Conservation (phyloP, 2,797 vertebrate species). For the Scomberomorus guttatus region DNA sequence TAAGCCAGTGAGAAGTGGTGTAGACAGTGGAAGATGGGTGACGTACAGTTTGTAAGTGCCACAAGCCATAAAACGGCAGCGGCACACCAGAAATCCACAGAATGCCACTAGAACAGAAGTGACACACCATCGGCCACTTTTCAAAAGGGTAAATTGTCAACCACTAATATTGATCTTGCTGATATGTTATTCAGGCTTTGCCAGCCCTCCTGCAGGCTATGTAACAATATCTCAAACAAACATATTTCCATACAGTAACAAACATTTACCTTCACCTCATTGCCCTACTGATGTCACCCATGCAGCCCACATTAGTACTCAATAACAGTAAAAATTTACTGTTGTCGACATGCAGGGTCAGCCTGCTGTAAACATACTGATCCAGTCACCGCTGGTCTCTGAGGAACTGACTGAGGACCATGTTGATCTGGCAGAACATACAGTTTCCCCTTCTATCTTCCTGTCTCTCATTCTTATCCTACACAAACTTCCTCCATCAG, state of each 20-base stretch:
- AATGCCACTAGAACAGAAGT: too few relatives aligned
- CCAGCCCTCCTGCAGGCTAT: constrained; percentile 37
- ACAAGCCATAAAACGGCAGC: too few relatives aligned
- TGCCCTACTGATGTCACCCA: constrained; percentile 41
- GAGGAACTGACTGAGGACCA: constrained; percentile 1
- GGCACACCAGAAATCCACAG: too few relatives aligned
- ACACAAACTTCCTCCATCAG: constrained; percentile 60
- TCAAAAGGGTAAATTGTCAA: not conserved
- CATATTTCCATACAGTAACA: not conserved
- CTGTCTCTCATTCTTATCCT: constrained; percentile 19
- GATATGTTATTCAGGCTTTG: not conserved
- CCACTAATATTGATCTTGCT: not conserved
- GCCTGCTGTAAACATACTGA: not conserved
- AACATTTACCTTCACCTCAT: not conserved
- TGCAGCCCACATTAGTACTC: constrained; percentile 40
- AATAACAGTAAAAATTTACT: constrained; percentile 31
- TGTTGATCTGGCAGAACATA: constrained; percentile 2
- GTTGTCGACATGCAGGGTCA: too few relatives aligned
- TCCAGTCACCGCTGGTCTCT: constrained; percentile 4
- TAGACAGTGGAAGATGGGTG: too few relatives aligned
- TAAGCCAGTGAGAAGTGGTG: too few relatives aligned
- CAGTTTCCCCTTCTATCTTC: constrained; percentile 13
- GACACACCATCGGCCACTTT: not conserved
- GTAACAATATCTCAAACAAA: constrained; percentile 60
- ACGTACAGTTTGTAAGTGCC: too few relatives aligned